Percentiles rank a stretch among this genome's conserved stretches.
Conservation (phyloP, 2,113 vertebrate genomes). For the Pipra filicauda region DNA sequence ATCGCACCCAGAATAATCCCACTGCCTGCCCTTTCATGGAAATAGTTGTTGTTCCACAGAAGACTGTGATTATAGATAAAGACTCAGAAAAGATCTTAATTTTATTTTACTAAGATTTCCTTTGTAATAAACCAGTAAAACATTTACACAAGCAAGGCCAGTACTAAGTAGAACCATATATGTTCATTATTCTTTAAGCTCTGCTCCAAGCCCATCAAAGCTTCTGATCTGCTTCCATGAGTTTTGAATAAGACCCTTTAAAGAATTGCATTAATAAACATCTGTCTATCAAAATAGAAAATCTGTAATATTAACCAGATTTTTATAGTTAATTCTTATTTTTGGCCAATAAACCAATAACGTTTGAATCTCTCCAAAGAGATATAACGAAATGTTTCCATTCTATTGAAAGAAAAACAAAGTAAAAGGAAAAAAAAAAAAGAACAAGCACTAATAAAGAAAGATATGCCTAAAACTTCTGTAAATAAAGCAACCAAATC, state of each 20-base stretch:
- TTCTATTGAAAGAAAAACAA: background rate
- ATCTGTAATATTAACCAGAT: background rate
- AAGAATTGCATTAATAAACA: background rate
- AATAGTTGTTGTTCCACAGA: background rate
- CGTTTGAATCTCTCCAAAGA: background rate
- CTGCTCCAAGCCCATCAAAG: background rate
- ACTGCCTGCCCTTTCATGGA: background rate
- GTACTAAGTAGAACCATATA: background rate
- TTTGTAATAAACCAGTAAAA: background rate
- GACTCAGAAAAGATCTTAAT: background rate
- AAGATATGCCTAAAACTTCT: background rate
- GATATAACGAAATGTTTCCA: background rate
- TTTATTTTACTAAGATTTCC: background rate
- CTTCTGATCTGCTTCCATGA: background rate
- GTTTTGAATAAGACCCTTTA: background rate
- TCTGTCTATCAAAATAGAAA: background rate
- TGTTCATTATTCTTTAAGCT: background rate
- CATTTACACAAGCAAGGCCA: background rate
- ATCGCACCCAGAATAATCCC: background rate
- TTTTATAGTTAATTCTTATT: background rate
- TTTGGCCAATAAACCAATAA: background rate
- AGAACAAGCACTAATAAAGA: background rate
- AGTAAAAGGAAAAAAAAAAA: background rate
- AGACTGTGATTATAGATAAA: background rate
- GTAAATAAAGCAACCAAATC: background rate